Conservation (phyloP, 2,888 invertebrate genomes). For the Scaptomyza caliginosa region DNA sequence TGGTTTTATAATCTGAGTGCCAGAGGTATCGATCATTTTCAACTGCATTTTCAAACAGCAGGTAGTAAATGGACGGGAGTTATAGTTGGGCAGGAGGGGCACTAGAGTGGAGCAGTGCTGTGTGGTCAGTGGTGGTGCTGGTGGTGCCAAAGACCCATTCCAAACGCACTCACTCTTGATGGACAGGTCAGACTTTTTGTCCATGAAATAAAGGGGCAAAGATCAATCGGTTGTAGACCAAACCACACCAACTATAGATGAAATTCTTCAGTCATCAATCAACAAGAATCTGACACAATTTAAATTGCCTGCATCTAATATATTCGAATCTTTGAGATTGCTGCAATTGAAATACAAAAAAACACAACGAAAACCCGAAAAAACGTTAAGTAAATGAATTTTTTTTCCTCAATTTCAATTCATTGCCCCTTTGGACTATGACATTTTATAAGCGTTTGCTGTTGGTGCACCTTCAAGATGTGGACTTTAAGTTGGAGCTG, state of each 20-base stretch:
- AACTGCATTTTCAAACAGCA: slow-evolving; percentile 69
- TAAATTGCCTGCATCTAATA: slow-evolving; percentile 70
- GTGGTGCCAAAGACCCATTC: slow-evolving; percentile 49
- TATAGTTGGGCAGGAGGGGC: not conserved
- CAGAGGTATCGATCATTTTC: slow-evolving; percentile 70
- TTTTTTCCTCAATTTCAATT: slow-evolving; percentile 15
- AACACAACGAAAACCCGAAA: slow-evolving; percentile 5
- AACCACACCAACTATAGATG: slow-evolving; percentile 10
- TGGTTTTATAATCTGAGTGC: slow-evolving; percentile 63
- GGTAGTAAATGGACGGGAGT: slow-evolving; percentile 57
- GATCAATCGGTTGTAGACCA: slow-evolving; percentile 60
- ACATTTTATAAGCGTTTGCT: slow-evolving; percentile 31
- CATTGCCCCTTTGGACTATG: slow-evolving; percentile 30
- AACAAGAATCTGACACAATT: slow-evolving; percentile 69
- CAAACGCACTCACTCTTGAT: slow-evolving; percentile 46
- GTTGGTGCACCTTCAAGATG: slow-evolving; percentile 9
- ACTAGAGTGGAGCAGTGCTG: slow-evolving; percentile 16
- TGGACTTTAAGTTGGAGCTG: slow-evolving; percentile 1
- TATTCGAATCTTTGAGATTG: slow-evolving; percentile 12
- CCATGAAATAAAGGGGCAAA: slow-evolving; percentile 33
- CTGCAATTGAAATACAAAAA: slow-evolving; percentile 45
- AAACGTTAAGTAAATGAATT: slow-evolving; percentile 38
- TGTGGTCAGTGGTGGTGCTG: slow-evolving; percentile 32
- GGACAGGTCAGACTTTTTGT: slow-evolving; percentile 46
- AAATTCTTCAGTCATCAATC: slow-evolving; percentile 71